Base-by-base conservation (phyloP, 1,140 invertebrate genomes). In the Sipha flava region DNA sequence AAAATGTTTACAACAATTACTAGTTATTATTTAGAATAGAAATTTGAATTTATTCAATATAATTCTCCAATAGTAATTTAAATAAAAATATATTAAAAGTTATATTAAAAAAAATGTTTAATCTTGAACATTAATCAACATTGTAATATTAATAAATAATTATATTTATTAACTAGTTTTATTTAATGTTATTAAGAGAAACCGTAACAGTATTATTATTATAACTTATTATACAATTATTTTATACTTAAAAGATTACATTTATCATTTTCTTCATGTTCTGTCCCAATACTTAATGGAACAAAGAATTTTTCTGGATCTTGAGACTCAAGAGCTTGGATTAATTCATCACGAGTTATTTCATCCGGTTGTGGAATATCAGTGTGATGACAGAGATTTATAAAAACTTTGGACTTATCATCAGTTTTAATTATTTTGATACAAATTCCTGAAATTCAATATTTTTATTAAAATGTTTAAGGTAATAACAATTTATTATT, bases 221-320 rank as follows among this genome's bases (percentile, higher is more conserved):
- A n/a, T n/a, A n/a, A n/a, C n/a, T n/a, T n/a, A n/a, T n/a, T n/a
- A n/a, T n/a, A n/a, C n/a, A n/a, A n/a, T n/a, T n/a, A n/a, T n/a
- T n/a, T n/a, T n/a, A n/a, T n/a, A n/a, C n/a, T n/a, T n/a, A n/a
- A 52, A 52, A 18, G 5, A 52, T 85, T 84, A 89, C 89, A 89
- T 85, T 94, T 96, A 85, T 96, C 95, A 29, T 87, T 85, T 83
- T 95, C 94, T 16, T 87, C 87, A 82, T 92, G 91, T 59, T 91
- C 89, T 84, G 92, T 90, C 0, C 94, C 94, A 81, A 97, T 92
- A 84, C 94, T 95, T 92, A 97, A 93, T 2, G 95, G 95, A 57
- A 97, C 90, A 70, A 91, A 87, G 84, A 91, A 96, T 54, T 88
- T 88, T 6, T 89, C 89, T 0, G 90, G 88, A 79, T 91, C 89